phyloP scores from a whole-genome alignment of 1,140 invertebrate species.

The Drosophila carrolli region DNA sequence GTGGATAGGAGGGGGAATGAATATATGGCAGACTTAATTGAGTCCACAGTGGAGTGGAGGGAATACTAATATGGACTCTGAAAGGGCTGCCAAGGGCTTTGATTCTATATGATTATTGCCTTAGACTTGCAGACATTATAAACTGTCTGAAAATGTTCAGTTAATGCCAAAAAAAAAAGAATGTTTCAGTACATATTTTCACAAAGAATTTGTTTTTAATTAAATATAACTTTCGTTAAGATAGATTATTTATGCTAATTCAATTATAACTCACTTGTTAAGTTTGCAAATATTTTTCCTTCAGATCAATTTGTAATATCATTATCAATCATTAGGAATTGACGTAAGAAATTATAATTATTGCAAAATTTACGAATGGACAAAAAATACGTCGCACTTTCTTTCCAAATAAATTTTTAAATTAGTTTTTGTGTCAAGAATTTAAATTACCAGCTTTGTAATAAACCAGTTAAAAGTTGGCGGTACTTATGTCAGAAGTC shows the following conservation, averaged over 20 bases:
- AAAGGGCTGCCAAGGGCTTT: not conserved
- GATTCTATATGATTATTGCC: not conserved
- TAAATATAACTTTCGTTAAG: no score
- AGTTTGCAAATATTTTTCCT: no score
- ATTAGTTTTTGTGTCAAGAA: not conserved
- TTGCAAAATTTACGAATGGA: no score
- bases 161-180: no score
- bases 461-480: not conserved
- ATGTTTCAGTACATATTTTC: no score
- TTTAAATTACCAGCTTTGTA: not conserved
- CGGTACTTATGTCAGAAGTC: slow-evolving; percentile 15
- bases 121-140: not conserved
- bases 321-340: no score
- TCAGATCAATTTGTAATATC: no score
- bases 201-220: no score
- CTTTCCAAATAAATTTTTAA: not conserved
- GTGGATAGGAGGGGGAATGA: not conserved
- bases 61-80: not conserved
- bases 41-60: slow-evolving; percentile 1
- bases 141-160: not conserved
- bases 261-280: no score
- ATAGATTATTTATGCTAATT: no score
- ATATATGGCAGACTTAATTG: slow-evolving; percentile 13
- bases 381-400: not conserved
- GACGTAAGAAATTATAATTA: no score